Evolutionary conservation across 2,797 vertebrate species (phyloP).

Genomic region (Amphiprion clarkii): DNA sequence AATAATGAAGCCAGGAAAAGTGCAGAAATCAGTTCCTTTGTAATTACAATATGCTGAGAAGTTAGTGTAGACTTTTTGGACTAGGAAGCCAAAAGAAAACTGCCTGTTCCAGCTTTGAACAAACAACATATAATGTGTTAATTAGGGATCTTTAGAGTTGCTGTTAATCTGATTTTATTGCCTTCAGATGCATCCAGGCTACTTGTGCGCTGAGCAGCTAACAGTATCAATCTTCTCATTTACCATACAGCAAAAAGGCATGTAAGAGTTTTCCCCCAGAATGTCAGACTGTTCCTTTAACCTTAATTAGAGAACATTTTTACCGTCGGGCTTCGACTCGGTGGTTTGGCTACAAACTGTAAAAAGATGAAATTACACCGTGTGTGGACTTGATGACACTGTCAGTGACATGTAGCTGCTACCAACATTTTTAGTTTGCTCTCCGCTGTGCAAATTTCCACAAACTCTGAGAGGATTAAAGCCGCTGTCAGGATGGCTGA

Average conservation of each 20-base stretch:
- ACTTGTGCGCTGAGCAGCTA: not conserved
- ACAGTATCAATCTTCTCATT: not conserved
- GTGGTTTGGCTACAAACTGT: slow-evolving; percentile 15
- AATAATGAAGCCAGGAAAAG: no score
- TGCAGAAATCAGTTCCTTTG: no score
- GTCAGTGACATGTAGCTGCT: slow-evolving; percentile 20
- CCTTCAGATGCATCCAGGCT: not conserved
- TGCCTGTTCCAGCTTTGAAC: not conserved
- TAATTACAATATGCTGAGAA: no score
- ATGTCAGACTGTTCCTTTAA: not conserved
- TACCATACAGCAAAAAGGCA: not conserved
- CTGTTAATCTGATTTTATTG: no score
- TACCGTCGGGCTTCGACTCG: slow-evolving; percentile 2
- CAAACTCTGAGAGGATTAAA: slow-evolving; percentile 30
- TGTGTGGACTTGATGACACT: slow-evolving; percentile 26
- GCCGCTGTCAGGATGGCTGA: not conserved
- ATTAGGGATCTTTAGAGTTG: no score
- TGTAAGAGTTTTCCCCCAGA: not conserved
- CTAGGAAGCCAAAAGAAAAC: no score
- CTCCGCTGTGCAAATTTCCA: slow-evolving; percentile 25
- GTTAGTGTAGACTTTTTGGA: no score
- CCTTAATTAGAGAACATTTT: slow-evolving; percentile 3
- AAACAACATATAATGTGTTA: not conserved
- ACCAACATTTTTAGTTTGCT: slow-evolving; percentile 22
- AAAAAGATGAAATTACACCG: slow-evolving; percentile 38